Conservation (phyloP, 2,113 vertebrate genomes). For the Mormyrus iriodes region DNA sequence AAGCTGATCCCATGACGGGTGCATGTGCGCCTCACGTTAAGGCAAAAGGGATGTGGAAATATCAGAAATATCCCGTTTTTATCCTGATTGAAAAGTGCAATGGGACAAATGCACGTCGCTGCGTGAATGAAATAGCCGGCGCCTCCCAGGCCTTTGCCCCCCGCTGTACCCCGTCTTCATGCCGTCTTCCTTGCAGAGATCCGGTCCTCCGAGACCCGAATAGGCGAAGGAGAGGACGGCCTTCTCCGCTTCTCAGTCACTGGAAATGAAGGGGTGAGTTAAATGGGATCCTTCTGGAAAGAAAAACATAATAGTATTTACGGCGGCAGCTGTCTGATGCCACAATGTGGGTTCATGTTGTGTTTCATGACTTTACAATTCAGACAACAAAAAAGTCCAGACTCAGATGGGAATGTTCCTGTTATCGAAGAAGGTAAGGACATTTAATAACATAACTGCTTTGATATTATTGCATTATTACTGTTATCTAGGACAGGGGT, state of each 20-base stretch:
- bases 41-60: not conserved
- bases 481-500: not conserved
- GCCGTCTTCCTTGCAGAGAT: not conserved
- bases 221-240: conserved; percentile 5
- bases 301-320: not conserved
- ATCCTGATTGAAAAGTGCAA: not conserved
- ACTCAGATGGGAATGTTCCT: conserved; percentile 53
- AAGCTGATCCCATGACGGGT: not conserved
- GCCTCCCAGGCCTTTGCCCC: not conserved
- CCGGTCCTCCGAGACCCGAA: not conserved
- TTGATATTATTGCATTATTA: not conserved
- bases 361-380: conserved; percentile 9
- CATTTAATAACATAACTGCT: not conserved
- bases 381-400: conserved; percentile 67
- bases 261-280: conserved; percentile 43
- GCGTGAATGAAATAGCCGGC: not conserved
- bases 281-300: not conserved
- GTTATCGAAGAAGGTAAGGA: conserved; percentile 63
- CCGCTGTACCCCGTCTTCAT: not conserved
- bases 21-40: not conserved
- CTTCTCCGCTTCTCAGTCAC: not conserved
- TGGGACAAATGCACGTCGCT: not conserved
- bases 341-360: not conserved
- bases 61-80: not conserved
- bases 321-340: not conserved